Evolutionary conservation across 2,797 vertebrate genomes (phyloP).

Genomic region (Tokudaia muenninki): DNA sequence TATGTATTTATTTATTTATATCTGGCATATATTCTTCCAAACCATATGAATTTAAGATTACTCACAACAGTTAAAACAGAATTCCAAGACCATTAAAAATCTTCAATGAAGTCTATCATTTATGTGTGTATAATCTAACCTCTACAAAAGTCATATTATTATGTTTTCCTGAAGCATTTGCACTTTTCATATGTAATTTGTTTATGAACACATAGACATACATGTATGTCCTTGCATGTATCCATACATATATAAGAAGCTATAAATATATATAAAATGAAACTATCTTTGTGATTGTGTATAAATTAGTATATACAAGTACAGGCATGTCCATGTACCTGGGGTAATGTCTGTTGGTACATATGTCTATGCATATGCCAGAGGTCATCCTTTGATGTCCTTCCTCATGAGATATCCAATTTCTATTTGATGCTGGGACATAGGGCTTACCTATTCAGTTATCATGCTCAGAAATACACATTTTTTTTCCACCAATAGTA

Average conservation of each 20-base stretch:
- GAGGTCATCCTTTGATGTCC: not conserved
- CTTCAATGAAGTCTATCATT: not conserved
- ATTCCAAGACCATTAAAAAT: not conserved
- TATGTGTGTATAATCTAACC: not conserved
- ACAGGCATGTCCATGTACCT: not conserved
- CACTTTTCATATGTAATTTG: not conserved
- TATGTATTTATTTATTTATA: not conserved
- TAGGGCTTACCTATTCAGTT: not conserved
- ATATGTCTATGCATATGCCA: not conserved
- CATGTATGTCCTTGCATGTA: not conserved
- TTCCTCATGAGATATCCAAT: not conserved
- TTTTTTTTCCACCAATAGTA: not conserved
- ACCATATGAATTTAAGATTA: not conserved
- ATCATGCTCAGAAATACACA: not conserved
- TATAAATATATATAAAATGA: not conserved
- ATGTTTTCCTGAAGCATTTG: not conserved
- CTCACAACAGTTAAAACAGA: not conserved
- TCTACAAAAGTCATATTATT: not conserved
- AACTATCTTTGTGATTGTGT: not conserved
- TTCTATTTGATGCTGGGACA: not conserved
- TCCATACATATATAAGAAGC: not conserved
- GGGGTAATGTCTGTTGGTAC: not conserved
- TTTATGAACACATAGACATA: not conserved
- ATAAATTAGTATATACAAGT: not conserved
- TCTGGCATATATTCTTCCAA: not conserved